A percentile compares a stretch with the other conserved stretches of the same genome.
Evolutionary conservation across 2,113 vertebrate genomes (phyloP).

Genomic region (Ciconia maguari): DNA sequence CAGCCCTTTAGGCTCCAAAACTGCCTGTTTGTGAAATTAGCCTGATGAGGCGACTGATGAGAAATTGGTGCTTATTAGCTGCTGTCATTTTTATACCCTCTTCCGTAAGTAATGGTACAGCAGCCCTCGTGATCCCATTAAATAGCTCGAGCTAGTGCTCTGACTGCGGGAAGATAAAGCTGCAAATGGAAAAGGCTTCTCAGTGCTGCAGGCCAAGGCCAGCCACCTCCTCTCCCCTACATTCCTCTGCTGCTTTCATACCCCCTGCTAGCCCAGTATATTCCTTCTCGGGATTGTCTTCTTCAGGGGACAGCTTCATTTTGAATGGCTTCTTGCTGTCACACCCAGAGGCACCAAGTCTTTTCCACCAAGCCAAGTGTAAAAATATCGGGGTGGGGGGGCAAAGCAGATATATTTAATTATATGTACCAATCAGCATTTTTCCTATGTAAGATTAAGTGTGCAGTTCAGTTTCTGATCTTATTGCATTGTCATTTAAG

Average conservation of each 20-base stretch:
- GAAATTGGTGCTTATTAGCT: constrained; percentile 46
- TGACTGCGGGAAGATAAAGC: not conserved
- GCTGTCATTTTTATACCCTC: constrained; percentile 55
- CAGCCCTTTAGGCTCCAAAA: not conserved
- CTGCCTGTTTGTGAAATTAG: constrained; percentile 20
- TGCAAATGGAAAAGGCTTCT: not conserved
- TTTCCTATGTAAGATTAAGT: not conserved
- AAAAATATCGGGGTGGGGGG: not conserved
- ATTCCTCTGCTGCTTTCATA: not conserved
- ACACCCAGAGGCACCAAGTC: not conserved
- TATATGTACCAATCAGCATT: not conserved
- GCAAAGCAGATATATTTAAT: not conserved
- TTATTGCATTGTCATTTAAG: not conserved
- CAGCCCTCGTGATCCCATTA: constrained; percentile 46
- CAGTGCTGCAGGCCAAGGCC: not conserved
- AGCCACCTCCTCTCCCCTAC: not conserved
- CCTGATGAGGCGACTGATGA: constrained; percentile 50
- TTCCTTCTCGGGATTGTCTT: not conserved
- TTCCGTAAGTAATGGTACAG: not conserved
- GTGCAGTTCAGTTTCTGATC: not conserved
- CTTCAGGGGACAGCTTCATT: not conserved
- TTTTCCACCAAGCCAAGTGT: not conserved
- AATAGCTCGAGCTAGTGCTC: not conserved
- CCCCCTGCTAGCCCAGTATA: not conserved
- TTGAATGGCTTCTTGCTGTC: not conserved